phyloP scores from a whole-genome alignment of 2,113 vertebrate genomes.

The Clinocottus analis region DNA sequence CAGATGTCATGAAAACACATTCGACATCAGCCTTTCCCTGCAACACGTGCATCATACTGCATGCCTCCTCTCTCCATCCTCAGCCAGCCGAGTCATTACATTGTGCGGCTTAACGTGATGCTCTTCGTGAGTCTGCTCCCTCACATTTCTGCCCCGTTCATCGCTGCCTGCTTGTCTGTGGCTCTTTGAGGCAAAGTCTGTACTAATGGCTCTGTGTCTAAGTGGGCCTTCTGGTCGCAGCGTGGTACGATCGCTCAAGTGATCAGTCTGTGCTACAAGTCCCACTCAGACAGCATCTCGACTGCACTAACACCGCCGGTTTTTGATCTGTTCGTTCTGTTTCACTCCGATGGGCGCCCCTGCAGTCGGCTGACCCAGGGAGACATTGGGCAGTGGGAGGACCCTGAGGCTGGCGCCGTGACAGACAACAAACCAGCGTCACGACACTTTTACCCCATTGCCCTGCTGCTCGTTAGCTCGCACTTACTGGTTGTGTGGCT shows the following conservation, averaged over 20 bases:
- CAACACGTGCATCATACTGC: constrained; percentile 9
- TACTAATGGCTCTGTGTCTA: constrained; percentile 48
- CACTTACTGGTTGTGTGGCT: constrained; percentile 99
- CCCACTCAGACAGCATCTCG: constrained; percentile 32
- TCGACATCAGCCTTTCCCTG: neutral
- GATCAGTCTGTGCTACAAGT: constrained; percentile 12
- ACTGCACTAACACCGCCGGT: constrained; percentile 59
- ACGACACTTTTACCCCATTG: constrained; percentile 99
- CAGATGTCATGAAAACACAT: neutral
- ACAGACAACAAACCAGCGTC: constrained; percentile 98
- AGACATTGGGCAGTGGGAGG: constrained; percentile 93
- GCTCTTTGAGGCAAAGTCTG: constrained; percentile 6
- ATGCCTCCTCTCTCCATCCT: constrained; percentile 15
- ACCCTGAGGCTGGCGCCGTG: constrained; percentile 94
- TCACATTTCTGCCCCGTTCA: constrained; percentile 19
- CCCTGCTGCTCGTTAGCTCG: constrained; percentile 99
- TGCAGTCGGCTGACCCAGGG: constrained; percentile 95
- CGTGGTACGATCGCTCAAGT: neutral
- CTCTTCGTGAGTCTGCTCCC: constrained; percentile 3
- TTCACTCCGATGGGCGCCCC: constrained; percentile 78
- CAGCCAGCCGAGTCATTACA: constrained; percentile 1
- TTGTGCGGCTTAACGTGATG: neutral
- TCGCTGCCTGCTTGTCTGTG: constrained; percentile 46
- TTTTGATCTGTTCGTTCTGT: constrained; percentile 69
- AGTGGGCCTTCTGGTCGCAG: constrained; percentile 42